Conservation (phyloP, 2,888 invertebrate species). For the Drosophila neoperkinsi region DNA sequence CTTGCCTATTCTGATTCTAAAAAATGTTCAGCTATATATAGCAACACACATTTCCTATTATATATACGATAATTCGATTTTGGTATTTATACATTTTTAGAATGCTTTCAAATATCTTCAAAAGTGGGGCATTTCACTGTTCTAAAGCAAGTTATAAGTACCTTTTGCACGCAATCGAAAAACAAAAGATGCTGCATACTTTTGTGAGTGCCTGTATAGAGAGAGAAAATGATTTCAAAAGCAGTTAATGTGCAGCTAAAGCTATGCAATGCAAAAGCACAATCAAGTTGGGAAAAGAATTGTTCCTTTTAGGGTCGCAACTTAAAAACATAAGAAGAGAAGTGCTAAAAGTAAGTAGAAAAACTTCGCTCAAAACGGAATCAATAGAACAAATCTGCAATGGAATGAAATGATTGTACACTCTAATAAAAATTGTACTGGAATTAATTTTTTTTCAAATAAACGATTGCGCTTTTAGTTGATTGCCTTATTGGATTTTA, state of each 20-base stretch:
- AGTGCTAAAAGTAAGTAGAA: not conserved
- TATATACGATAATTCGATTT: not conserved
- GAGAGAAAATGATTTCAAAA: conserved; percentile 16
- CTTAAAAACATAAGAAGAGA: not conserved
- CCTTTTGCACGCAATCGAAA: conserved; percentile 23
- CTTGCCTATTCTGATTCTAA: not conserved
- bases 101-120: not conserved
- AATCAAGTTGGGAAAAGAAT: not conserved
- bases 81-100: not conserved
- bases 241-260: not conserved
- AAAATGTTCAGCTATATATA: not conserved
- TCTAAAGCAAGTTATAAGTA: not conserved
- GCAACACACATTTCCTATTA: not conserved
- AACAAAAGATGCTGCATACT: conserved; percentile 52
- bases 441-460: not conserved
- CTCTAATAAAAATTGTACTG: not conserved
- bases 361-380: not conserved
- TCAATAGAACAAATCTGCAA: not conserved
- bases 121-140: not conserved
- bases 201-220: conserved; percentile 37
- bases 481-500: not conserved
- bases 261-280: not conserved
- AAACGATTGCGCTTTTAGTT: not conserved
- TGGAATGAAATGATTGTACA: not conserved
- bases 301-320: not conserved